These are phyloP conservation scores for Engystomops pustulosus DNA, from an alignment of 2,113 vertebrate species.

Conservation along the genomic window DNA sequence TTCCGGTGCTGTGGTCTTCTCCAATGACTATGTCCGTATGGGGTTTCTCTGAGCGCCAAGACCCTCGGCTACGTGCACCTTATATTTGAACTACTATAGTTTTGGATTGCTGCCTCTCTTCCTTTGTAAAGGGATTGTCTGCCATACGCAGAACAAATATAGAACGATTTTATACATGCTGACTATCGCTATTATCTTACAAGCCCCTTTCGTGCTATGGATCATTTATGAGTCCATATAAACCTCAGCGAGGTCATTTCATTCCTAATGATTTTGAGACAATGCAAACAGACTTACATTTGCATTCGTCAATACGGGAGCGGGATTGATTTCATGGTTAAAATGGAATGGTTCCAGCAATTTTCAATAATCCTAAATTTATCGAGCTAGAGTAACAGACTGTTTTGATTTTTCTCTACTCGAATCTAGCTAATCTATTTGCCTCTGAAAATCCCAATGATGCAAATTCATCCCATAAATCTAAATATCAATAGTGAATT, in stretches of 20 bases:
- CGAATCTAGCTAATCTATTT: conserved; percentile 20
- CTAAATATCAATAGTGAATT: conserved; percentile 40
- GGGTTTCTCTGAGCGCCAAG: too few species aligned
- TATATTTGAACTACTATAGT: too few species aligned
- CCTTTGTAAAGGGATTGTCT: too few species aligned
- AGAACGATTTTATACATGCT: neutral
- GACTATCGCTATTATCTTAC: too few species aligned
- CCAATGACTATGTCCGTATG: too few species aligned
- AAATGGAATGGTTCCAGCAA: conserved; percentile 18
- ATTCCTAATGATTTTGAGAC: neutral
- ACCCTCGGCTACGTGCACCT: too few species aligned
- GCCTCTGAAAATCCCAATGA: conserved; percentile 34
- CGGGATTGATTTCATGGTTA: conserved; percentile 13
- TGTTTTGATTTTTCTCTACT: conserved; percentile 37
- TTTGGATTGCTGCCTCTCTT: too few species aligned
- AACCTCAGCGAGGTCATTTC: neutral
- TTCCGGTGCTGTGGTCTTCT: too few species aligned
- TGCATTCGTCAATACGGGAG: conserved; percentile 8
- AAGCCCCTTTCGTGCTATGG: neutral
- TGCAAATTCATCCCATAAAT: conserved; percentile 47
- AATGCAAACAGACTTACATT: neutral
- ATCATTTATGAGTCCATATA: neutral
- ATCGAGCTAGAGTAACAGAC: conserved; percentile 20
- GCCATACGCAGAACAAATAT: too few species aligned
- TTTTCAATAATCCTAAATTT: conserved; percentile 45